Base-by-base conservation (phyloP, 1,140 invertebrate genomes). In the Neelides sp. region DNA sequence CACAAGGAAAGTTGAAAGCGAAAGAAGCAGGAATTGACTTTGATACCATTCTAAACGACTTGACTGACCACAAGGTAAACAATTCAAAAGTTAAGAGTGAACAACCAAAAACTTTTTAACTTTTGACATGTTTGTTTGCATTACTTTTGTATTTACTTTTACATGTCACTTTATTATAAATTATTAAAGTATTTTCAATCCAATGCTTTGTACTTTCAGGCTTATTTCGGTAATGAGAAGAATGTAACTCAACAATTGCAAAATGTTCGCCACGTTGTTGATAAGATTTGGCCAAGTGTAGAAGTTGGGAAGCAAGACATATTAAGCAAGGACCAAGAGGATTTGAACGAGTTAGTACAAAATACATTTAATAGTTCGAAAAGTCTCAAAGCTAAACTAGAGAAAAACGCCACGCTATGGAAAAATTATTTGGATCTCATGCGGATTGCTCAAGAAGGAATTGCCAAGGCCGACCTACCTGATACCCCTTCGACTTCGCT, bases 21-120 rank as follows among this genome's bases (percentile, higher is more conserved):
- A 77, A 80, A 50, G 83, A 85, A 62, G 78, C 83, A 55, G 88
- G 86, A 32, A 78, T 88, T 20, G 85, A 94, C 64, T 91, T 88
- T 65, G 82, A 86, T 59, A 88, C 84, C 57, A 78, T n/a, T n/a
- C n/a, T n/a, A n/a, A n/a, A n/a, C n/a, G n/a, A n/a, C n/a, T n/a
- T n/a, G n/a, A n/a, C n/a, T n/a, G n/a, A n/a, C n/a, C n/a, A n/a
- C n/a, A n/a, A n/a, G n/a, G n/a, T n/a, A n/a, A n/a, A n/a, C n/a
- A n/a, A n/a, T n/a, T n/a, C n/a, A n/a, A n/a, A n/a, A n/a, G n/a
- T n/a, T n/a, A n/a, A n/a, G n/a, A n/a, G n/a, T n/a, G n/a, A n/a
- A n/a, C n/a, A n/a, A n/a, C n/a, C n/a, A n/a, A n/a, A n/a, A n/a
- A 85, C 86, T 64, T 76, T 78, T 64, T n/a, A n/a, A n/a, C n/a